phyloP scores from a whole-genome alignment of 2,113 vertebrate species.

The Pachyramphus minor region DNA sequence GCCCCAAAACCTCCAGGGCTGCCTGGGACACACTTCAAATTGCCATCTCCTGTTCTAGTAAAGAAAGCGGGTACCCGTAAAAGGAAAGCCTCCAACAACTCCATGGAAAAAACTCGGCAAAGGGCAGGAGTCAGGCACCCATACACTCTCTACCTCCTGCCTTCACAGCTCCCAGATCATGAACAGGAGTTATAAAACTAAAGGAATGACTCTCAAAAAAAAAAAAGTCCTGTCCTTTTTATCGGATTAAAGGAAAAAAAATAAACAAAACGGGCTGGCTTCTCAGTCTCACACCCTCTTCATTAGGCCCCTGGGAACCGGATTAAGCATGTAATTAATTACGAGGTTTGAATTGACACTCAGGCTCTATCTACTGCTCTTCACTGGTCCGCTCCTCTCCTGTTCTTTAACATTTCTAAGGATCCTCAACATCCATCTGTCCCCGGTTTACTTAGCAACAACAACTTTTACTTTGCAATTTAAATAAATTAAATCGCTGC shows the following conservation, averaged over 20 bases:
- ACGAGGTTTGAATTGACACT: neutral
- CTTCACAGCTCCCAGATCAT: neutral
- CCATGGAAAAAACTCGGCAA: neutral
- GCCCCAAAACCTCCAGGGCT: neutral
- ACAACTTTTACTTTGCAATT: neutral
- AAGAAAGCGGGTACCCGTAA: accelerated
- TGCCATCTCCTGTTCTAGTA: accelerated
- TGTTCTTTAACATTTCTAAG: neutral
- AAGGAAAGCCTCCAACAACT: accelerated
- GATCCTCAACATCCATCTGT: neutral
- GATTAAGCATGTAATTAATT: slow-evolving; percentile 41
- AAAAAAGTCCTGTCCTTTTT: neutral
- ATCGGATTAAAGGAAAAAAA: neutral
- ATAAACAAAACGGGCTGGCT: neutral
- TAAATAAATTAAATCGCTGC: neutral
- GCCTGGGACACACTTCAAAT: accelerated
- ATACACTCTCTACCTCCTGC: neutral
- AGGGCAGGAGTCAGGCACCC: neutral
- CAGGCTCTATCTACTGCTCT: neutral
- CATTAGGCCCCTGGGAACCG: slow-evolving; percentile 28
- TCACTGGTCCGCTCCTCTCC: neutral
- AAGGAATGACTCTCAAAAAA: neutral
- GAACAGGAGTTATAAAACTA: accelerated
- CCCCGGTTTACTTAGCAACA: neutral
- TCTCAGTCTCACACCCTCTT: neutral